Evolutionary conservation across 2,888 invertebrate genomes (phyloP).

Genomic region (Iphiclides podalirius): DNA sequence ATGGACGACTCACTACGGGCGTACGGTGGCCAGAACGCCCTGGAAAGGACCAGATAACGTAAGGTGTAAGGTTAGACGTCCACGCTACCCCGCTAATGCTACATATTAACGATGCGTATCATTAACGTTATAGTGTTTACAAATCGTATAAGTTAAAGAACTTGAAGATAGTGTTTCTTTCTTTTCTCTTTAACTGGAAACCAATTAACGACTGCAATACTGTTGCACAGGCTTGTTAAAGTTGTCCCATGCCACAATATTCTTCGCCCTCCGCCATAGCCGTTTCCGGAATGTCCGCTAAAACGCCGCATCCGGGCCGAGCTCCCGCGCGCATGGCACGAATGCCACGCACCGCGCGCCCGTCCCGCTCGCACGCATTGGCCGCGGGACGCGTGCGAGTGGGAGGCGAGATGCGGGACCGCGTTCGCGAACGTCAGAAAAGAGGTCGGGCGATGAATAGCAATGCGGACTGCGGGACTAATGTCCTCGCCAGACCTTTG

Average conservation of each 20-base stretch:
- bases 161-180: no score
- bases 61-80: no score
- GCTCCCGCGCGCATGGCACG: constrained; percentile 45
- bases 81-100: no score
- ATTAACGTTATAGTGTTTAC: no score
- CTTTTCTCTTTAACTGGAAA: no score
- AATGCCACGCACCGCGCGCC: constrained; percentile 61
- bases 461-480: constrained; percentile 78
- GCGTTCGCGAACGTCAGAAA: constrained; percentile 71
- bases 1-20: constrained; percentile 48
- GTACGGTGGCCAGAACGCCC: constrained; percentile 22
- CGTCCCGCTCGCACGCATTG: constrained; percentile 37
- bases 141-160: no score
- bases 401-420: constrained; percentile 68
- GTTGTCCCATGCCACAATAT: no score
- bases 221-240: no score
- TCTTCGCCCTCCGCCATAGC: no score
- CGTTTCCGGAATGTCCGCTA: constrained; percentile 10
- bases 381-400: constrained; percentile 30
- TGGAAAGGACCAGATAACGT: constrained; percentile 16
- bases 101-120: no score
- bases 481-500: constrained; percentile 48
- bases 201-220: no score
- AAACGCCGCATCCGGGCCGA: constrained; percentile 13
- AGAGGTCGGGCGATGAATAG: constrained; percentile 76